phyloP scores from a whole-genome alignment of 2,888 invertebrate species.

The Polyploca ridens region DNA sequence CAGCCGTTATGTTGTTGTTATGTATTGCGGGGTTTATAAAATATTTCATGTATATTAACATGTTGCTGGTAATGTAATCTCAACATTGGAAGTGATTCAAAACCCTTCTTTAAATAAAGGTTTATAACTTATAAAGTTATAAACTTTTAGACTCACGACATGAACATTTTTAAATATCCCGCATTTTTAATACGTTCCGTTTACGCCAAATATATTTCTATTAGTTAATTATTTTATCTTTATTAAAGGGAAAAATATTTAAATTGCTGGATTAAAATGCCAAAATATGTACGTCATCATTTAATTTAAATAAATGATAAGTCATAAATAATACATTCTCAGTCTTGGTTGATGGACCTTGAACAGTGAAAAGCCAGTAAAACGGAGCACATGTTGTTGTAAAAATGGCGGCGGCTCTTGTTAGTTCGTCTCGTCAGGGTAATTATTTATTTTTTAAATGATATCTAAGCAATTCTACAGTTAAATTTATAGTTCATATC shows the following conservation, averaged over 20 bases:
- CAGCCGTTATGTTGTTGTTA: too few species aligned
- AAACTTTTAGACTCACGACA: too few species aligned
- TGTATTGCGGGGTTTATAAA: too few species aligned
- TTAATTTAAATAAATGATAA: too few species aligned
- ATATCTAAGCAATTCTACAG: constrained; percentile 18
- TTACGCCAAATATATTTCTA: background rate
- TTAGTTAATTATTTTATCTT: too few species aligned
- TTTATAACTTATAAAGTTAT: too few species aligned
- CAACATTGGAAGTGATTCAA: too few species aligned
- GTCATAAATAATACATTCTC: too few species aligned
- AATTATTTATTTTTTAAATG: constrained; percentile 63
- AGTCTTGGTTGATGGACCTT: too few species aligned
- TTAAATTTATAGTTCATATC: background rate
- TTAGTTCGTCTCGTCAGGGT: constrained; percentile 84
- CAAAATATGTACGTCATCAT: background rate
- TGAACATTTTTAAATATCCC: background rate
- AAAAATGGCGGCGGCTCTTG: constrained; percentile 79
- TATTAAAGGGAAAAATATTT: background rate
- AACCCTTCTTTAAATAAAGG: too few species aligned
- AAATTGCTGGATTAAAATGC: background rate
- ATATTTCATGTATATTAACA: too few species aligned
- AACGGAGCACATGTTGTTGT: constrained; percentile 53
- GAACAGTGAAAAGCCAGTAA: constrained; percentile 14
- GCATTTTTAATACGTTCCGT: background rate
- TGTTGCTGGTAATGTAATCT: too few species aligned